A percentile compares a stretch with the other conserved stretches of the same genome.
Conservation (phyloP, 2,113 vertebrate genomes). For the Ivindomyrus marchei region DNA sequence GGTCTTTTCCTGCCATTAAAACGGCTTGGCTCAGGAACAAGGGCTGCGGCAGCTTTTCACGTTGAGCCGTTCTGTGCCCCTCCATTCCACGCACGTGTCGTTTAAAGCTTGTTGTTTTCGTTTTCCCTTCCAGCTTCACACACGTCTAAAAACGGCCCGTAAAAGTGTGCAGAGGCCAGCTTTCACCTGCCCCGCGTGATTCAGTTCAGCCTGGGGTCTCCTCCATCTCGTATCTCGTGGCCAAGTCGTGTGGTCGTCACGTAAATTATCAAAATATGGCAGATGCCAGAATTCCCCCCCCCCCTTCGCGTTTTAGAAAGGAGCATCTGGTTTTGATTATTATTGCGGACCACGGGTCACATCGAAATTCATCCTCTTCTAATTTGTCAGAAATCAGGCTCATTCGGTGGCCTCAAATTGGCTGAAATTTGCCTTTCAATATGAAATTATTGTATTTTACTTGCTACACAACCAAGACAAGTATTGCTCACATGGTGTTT, state of each 20-base stretch:
- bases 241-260: slow-evolving; percentile 58
- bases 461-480: slow-evolving; percentile 56
- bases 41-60: slow-evolving; percentile 43
- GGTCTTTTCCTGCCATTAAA: slow-evolving; percentile 58
- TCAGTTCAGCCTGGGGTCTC: slow-evolving; percentile 11
- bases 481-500: slow-evolving; percentile 61
- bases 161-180: slow-evolving; percentile 14
- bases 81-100: slow-evolving; percentile 40
- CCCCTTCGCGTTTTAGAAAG: slow-evolving; percentile 47
- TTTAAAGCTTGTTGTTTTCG: slow-evolving; percentile 55
- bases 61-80: slow-evolving; percentile 35
- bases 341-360: slow-evolving; percentile 50
- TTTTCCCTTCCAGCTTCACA: slow-evolving; percentile 39
- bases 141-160: slow-evolving; percentile 40
- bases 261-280: slow-evolving; percentile 58
- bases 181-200: slow-evolving; percentile 20
- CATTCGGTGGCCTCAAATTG: slow-evolving; percentile 55
- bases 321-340: slow-evolving; percentile 62
- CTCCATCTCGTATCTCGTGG: slow-evolving; percentile 32
- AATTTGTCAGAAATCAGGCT: slow-evolving; percentile 64
- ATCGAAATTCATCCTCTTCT: slow-evolving; percentile 55
- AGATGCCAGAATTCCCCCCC: slow-evolving; percentile 40
- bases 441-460: slow-evolving; percentile 57
- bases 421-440: slow-evolving; percentile 62
- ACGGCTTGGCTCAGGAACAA: slow-evolving; percentile 55